Conservation (phyloP, 2,797 vertebrate species). For the Myotis pilosus region DNA sequence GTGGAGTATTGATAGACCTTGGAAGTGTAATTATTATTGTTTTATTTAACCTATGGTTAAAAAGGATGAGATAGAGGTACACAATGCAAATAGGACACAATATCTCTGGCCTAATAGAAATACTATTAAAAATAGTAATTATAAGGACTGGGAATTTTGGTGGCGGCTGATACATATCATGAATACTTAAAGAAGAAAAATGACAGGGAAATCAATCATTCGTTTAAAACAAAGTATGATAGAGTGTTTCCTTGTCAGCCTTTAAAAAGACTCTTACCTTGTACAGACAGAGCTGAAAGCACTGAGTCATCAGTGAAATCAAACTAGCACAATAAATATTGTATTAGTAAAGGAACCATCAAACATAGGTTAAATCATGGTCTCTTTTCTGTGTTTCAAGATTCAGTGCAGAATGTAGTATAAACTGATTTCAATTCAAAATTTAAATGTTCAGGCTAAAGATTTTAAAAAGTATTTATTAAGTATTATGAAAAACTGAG, state of each 20-base stretch:
- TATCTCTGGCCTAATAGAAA: neutral
- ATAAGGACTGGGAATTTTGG: neutral
- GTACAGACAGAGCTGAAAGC: neutral
- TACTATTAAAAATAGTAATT: neutral
- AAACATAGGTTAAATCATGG: neutral
- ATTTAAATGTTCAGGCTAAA: neutral
- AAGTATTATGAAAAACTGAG: neutral
- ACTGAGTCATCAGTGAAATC: neutral
- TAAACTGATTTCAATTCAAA: neutral
- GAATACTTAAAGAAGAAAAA: neutral
- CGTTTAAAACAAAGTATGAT: neutral
- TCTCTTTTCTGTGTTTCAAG: neutral
- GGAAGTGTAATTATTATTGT: neutral
- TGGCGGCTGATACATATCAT: neutral
- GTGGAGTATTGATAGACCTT: neutral
- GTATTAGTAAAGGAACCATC: neutral
- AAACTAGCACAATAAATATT: conserved; percentile 3
- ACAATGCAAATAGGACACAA: neutral
- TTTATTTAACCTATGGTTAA: neutral
- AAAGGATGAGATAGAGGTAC: neutral
- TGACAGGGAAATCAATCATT: neutral
- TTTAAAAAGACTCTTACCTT: neutral
- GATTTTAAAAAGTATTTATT: neutral
- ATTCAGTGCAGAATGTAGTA: neutral
- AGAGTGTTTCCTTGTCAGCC: neutral